Conservation (phyloP, 2,888 invertebrate genomes). For the Hirtodrosophila duncani region DNA sequence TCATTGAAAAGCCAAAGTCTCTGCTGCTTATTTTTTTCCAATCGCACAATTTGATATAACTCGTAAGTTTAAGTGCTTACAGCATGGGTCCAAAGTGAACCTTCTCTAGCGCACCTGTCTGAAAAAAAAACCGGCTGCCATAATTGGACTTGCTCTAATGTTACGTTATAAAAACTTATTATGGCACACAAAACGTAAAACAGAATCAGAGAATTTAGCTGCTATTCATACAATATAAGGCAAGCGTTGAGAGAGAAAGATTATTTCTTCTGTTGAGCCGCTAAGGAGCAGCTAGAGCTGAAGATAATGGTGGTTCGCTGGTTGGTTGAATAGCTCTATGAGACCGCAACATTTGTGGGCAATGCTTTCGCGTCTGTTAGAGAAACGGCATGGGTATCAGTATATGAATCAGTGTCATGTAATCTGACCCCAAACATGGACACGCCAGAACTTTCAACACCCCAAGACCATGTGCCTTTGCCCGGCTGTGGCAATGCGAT, state of each 20-base stretch:
- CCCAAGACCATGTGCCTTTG: slow-evolving; percentile 33
- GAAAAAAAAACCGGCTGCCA: slow-evolving; percentile 56
- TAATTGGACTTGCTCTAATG: slow-evolving; percentile 65
- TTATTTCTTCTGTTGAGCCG: slow-evolving; percentile 23
- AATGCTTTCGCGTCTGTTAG: slow-evolving; percentile 63
- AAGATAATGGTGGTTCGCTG: slow-evolving; percentile 28
- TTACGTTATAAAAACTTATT: slow-evolving; percentile 69
- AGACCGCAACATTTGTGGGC: slow-evolving; percentile 45
- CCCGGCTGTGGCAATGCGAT: slow-evolving; percentile 32
- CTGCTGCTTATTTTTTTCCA: too few species aligned
- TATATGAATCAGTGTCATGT: slow-evolving; percentile 69
- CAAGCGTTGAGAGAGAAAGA: slow-evolving; percentile 22
- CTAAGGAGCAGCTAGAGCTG: slow-evolving; percentile 1
- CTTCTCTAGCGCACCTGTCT: slow-evolving; percentile 49
- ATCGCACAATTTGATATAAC: too few species aligned
- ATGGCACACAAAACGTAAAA: slow-evolving; percentile 41
- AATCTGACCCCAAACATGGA: slow-evolving; percentile 70
- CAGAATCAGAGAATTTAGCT: slow-evolving; percentile 12
- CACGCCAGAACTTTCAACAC: slow-evolving; percentile 71
- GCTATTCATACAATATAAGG: neutral
- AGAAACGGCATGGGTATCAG: too few species aligned
- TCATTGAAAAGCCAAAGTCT: too few species aligned
- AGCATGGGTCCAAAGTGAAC: slow-evolving; percentile 41
- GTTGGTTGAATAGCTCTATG: slow-evolving; percentile 24
- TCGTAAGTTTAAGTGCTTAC: too few species aligned